Base-by-base conservation (phyloP, 2,888 invertebrate genomes). In the Anarsia innoxiella region DNA sequence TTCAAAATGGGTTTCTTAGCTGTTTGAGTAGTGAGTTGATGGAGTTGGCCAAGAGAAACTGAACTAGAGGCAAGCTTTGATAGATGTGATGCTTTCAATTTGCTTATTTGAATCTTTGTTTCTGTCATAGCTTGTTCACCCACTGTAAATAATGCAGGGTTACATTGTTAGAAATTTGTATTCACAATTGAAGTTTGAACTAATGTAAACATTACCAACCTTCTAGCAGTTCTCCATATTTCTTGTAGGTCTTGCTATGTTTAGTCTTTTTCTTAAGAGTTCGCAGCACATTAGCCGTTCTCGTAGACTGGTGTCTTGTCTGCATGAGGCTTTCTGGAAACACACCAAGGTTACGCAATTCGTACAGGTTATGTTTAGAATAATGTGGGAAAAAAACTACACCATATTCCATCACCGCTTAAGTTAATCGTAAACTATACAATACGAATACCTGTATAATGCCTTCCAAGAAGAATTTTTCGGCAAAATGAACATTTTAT, bases 141-240 rank as follows among this genome's bases (percentile, higher is more conserved):
- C 39, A 93, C 93, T 93, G 56, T 40, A 76, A 76, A 39, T 9
- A n/a, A 9, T 23, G 37, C 12, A 35, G 12, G n/a, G 4, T 9
- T 12, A 12, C n/a, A 11, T 12, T 10, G 14, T 15, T 8, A 34
- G 10, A 15, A 26, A n/a, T 14, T 10, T 45, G 53, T 56, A 47
- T 53, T 56, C 54, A 55, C 50, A 42, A 16, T 11, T n/a, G n/a
- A 8, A 15, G 3, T 10, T 10, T 10, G 10, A 28, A 28, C 9
- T 12, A 2, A 8, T 30, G 42, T 47, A 52, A 51, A 50, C 38
- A 54, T 43, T 12, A 32, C 23, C 8, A 12, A 27, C 92, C 90
- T 86, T 91, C 88, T 44, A 92, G 66, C 5, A 92, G 67, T 60
- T 92, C 92, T 6, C 89, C 88, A 74, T 88, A 91, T 59, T 88